Percentiles rank a stretch among this genome's conserved stretches.
Conservation (phyloP, 1,140 invertebrate species). For the Laupala kohalensis region DNA sequence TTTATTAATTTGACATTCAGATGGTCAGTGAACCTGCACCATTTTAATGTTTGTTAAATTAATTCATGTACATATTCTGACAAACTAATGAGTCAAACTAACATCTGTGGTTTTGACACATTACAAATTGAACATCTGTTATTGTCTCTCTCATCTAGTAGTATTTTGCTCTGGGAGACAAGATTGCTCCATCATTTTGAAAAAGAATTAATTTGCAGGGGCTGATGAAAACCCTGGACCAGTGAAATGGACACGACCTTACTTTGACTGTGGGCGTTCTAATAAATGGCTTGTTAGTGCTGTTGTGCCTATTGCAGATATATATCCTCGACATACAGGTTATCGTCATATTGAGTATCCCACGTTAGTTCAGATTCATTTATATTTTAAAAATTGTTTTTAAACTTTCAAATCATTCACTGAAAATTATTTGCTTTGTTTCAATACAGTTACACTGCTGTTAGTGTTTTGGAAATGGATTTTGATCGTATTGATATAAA, state of each 20-base stretch:
- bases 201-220: slow-evolving; percentile 27
- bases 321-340: slow-evolving; percentile 86
- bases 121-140: too few relatives aligned
- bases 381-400: neutral
- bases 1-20: too few relatives aligned
- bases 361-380: slow-evolving; percentile 47
- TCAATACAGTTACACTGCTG: slow-evolving; percentile 69
- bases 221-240: slow-evolving; percentile 80
- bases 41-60: too few relatives aligned
- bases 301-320: slow-evolving; percentile 86
- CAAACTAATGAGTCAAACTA: too few relatives aligned
- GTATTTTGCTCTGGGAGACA: too few relatives aligned
- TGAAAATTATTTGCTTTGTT: neutral
- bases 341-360: slow-evolving; percentile 93
- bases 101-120: too few relatives aligned
- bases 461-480: slow-evolving; percentile 89
- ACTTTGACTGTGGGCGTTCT: slow-evolving; percentile 90
- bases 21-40: too few relatives aligned
- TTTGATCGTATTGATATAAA: slow-evolving; percentile 96
- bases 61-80: too few relatives aligned
- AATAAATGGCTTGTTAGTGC: slow-evolving; percentile 93
- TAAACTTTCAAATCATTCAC: neutral
- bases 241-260: slow-evolving; percentile 85
- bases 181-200: neutral
- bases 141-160: too few relatives aligned